These are phyloP conservation scores for Capreolus pygargus DNA, from an alignment of 2,113 vertebrate species.

Conservation along the genomic window DNA sequence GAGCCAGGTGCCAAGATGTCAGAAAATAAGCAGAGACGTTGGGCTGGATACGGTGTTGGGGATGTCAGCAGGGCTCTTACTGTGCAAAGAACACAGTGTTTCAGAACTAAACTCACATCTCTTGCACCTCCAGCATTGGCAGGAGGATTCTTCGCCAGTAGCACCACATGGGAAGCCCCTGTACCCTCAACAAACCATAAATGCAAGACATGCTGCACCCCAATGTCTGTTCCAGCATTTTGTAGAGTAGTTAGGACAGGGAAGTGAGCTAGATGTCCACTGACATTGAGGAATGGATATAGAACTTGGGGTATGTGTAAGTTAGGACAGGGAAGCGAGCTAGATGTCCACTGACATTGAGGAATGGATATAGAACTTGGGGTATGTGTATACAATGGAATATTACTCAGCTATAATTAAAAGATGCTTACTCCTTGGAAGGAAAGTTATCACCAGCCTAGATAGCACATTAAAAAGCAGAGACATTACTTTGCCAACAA, in stretches of 20 bases:
- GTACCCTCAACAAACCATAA: background rate
- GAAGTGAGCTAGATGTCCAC: background rate
- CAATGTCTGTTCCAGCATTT: background rate
- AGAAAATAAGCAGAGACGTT: background rate
- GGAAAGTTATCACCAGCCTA: too few relatives aligned
- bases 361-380: background rate
- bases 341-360: background rate
- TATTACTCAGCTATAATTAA: background rate
- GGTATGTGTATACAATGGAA: fast-evolving
- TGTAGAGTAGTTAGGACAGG: background rate
- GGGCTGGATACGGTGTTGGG: fast-evolving
- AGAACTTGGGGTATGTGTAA: fast-evolving
- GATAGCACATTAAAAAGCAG: too few relatives aligned
- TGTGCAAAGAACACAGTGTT: fast-evolving
- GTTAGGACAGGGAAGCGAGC: background rate
- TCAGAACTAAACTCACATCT: background rate
- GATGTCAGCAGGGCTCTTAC: background rate
- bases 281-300: background rate
- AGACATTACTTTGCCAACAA: too few relatives aligned
- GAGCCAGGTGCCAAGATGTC: background rate
- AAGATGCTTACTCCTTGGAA: too few relatives aligned
- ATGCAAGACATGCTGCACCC: background rate
- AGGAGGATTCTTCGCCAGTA: background rate
- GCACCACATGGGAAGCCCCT: background rate
- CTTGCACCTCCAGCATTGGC: background rate